These are phyloP conservation scores for Orthonevra nobilis DNA, from an alignment of 2,888 invertebrate species.

Conservation along the genomic window DNA sequence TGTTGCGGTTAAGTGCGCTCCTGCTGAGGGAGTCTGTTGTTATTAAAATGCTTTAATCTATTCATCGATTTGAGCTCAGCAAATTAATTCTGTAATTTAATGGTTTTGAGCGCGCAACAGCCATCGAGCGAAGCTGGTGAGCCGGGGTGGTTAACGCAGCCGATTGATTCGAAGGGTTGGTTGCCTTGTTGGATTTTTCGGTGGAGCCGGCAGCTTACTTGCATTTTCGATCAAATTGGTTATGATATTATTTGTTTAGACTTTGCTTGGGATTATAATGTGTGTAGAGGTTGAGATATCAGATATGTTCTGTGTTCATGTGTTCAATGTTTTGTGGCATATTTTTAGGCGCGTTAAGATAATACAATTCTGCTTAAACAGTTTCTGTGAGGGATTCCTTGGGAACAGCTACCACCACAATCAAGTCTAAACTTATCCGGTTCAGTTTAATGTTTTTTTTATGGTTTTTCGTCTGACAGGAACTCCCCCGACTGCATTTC, in stretches of 20 bases:
- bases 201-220: no score
- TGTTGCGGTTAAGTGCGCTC: slow-evolving; percentile 26
- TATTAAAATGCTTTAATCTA: slow-evolving; percentile 62
- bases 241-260: no score
- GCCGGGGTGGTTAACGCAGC: slow-evolving; percentile 43
- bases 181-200: slow-evolving; percentile 33
- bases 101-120: slow-evolving; percentile 32
- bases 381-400: no score
- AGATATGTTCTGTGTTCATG: background rate
- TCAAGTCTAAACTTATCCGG: no score
- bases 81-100: slow-evolving; percentile 63
- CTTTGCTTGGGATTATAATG: background rate
- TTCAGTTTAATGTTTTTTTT: no score
- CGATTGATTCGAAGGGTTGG: slow-evolving; percentile 44
- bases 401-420: no score
- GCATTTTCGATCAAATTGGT: no score
- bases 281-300: background rate
- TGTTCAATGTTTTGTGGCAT: slow-evolving; percentile 32
- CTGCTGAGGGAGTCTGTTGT: slow-evolving; percentile 4
- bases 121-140: background rate
- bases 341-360: slow-evolving; percentile 49
- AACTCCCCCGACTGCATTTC: no score
- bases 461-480: no score
- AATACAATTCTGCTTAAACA: slow-evolving; percentile 20
- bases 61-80: slow-evolving; percentile 59